phyloP scores from a whole-genome alignment of 2,888 invertebrate species.

The Cephus sareptanus region DNA sequence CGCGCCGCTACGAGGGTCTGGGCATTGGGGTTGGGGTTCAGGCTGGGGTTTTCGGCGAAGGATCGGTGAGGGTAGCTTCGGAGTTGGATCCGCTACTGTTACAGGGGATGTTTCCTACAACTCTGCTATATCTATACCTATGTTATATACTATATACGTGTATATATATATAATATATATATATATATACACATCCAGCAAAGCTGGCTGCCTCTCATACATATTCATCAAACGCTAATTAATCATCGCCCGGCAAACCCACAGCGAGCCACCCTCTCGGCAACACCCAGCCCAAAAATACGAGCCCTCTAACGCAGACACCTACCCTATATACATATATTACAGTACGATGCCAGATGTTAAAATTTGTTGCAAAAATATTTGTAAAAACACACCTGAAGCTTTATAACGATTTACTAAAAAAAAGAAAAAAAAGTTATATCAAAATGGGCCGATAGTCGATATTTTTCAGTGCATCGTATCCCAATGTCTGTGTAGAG shows the following conservation, averaged over 20 bases:
- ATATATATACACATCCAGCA: not conserved
- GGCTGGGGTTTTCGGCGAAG: constrained; percentile 7
- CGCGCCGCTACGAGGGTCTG: constrained; percentile 21
- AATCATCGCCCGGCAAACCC: constrained; percentile 61
- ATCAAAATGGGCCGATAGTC: no score
- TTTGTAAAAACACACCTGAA: constrained; percentile 15
- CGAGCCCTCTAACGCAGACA: constrained; percentile 29
- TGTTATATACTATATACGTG: not conserved
- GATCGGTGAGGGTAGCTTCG: constrained; percentile 22
- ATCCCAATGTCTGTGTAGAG: no score
- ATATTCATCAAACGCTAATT: constrained; percentile 66
- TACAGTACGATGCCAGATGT: constrained; percentile 37
- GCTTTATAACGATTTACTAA: no score
- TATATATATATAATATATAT: not conserved
- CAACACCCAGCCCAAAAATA: constrained; percentile 22
- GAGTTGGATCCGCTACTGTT: constrained; percentile 40
- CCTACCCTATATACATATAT: constrained; percentile 31
- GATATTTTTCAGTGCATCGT: no score
- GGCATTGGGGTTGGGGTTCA: constrained; percentile 21
- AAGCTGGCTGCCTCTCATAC: constrained; percentile 52
- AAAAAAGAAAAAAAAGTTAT: no score
- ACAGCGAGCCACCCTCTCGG: constrained; percentile 42
- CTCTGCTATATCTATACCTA: constrained; percentile 24
- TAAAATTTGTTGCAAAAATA: constrained; percentile 30
- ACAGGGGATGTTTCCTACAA: constrained; percentile 35